phyloP scores from a whole-genome alignment of 2,113 vertebrate species.

The Propithecus coquereli region DNA sequence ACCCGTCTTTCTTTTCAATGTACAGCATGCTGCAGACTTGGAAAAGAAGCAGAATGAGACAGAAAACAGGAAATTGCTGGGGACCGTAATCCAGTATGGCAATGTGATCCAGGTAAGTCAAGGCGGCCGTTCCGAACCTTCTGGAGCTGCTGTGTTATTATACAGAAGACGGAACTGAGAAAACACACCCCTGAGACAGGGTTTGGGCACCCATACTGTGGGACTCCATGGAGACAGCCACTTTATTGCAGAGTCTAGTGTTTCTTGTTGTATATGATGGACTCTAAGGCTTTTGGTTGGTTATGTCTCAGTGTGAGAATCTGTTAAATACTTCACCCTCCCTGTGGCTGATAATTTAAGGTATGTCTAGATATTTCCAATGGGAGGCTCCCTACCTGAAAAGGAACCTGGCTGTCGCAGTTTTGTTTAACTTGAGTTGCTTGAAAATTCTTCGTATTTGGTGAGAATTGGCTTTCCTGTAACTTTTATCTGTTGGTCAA shows the following conservation, averaged over 20 bases:
- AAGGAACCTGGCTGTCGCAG: not conserved
- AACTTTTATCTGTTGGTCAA: not conserved
- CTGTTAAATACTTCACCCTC: too few species aligned
- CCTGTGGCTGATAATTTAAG: not conserved
- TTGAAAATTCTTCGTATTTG: not conserved
- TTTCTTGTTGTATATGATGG: not conserved
- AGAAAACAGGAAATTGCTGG: slow-evolving; percentile 96
- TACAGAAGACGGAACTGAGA: not conserved
- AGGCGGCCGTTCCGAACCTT: not conserved
- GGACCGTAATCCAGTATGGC: slow-evolving; percentile 96
- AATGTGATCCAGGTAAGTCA: slow-evolving; percentile 94
- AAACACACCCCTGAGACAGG: fast-evolving
- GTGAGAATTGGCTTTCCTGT: not conserved
- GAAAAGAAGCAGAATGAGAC: slow-evolving; percentile 99
- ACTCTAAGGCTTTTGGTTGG: not conserved
- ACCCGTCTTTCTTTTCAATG: slow-evolving; percentile 39
- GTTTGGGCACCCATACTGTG: fast-evolving
- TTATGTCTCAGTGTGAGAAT: not conserved
- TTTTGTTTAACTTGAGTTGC: not conserved
- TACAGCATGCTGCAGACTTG: slow-evolving; percentile 95
- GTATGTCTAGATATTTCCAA: not conserved
- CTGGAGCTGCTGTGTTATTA: not conserved
- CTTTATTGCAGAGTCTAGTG: not conserved
- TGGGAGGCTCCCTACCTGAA: not conserved
- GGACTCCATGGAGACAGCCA: not conserved